A percentile compares a stretch with the other conserved stretches of the same genome.
These are phyloP conservation scores for Delia radicum DNA, from an alignment of 1,140 invertebrate species.

Conservation along the genomic window DNA sequence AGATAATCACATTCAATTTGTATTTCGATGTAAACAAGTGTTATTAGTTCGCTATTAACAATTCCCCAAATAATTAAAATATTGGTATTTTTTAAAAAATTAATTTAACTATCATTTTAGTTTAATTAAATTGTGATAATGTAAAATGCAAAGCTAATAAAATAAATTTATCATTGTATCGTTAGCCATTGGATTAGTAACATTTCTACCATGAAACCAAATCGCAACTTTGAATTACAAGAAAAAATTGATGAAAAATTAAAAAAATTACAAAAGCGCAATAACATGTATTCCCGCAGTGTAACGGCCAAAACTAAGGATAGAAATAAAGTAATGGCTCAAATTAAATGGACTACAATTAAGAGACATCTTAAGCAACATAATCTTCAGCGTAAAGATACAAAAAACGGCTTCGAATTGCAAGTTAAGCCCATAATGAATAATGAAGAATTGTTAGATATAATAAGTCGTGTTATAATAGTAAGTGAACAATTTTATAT, in stretches of 20 bases:
- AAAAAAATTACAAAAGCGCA: neutral
- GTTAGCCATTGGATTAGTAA: too few species aligned
- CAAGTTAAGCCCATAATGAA: neutral
- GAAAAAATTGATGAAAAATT: neutral
- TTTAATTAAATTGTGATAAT: too few species aligned
- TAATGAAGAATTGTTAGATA: neutral
- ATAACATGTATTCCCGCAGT: neutral
- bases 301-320: neutral
- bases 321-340: neutral
- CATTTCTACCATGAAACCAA: neutral
- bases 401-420: neutral
- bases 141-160: too few species aligned
- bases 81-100: too few species aligned
- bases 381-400: neutral
- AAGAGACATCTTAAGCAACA: neutral
- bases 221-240: neutral
- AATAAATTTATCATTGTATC: too few species aligned
- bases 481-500: neutral
- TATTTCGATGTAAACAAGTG: too few species aligned
- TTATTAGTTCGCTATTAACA: too few species aligned
- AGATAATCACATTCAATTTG: too few species aligned
- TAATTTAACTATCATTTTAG: too few species aligned
- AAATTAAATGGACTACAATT: neutral
- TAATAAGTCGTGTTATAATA: neutral
- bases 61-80: too few species aligned